phyloP scores from a whole-genome alignment of 2,888 invertebrate species.

The Amphipoea lucens region DNA sequence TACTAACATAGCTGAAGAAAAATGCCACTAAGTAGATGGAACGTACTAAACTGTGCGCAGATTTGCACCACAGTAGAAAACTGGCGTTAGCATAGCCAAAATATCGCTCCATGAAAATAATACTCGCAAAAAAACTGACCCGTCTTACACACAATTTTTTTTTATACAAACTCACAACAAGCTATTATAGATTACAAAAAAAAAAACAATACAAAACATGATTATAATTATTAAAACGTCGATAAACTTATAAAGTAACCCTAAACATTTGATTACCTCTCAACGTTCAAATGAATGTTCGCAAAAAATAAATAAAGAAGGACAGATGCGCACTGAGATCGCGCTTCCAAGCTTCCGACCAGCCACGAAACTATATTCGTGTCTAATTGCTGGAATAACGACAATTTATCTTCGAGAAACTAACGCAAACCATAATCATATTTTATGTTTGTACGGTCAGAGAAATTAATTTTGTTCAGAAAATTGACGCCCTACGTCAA shows the following conservation, averaged over 20 bases:
- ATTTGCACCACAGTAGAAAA: background rate
- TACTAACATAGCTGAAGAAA: background rate
- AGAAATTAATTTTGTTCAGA: background rate
- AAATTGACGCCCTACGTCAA: background rate
- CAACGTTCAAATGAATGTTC: constrained; percentile 6
- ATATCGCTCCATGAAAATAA: background rate
- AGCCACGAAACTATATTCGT: background rate
- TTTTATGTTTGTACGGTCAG: background rate
- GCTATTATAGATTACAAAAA: background rate
- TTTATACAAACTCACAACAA: background rate
- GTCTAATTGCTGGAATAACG: constrained; percentile 20
- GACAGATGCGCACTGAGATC: background rate
- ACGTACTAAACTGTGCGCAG: background rate
- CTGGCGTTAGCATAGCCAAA: background rate
- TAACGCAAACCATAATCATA: background rate
- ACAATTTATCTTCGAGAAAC: constrained; percentile 16
- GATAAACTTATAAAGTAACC: constrained; percentile 17
- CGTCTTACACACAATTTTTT: background rate
- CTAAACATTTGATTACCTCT: constrained; percentile 16
- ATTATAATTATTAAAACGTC: background rate
- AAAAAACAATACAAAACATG: background rate
- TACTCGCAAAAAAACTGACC: background rate
- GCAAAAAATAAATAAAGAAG: constrained; percentile 16
- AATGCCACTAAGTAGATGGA: background rate
- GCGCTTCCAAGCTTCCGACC: background rate